A percentile compares a stretch with the other conserved stretches of the same genome.
phyloP scores from a whole-genome alignment of 2,888 invertebrate species.

The Xestobium rufovillosum region DNA sequence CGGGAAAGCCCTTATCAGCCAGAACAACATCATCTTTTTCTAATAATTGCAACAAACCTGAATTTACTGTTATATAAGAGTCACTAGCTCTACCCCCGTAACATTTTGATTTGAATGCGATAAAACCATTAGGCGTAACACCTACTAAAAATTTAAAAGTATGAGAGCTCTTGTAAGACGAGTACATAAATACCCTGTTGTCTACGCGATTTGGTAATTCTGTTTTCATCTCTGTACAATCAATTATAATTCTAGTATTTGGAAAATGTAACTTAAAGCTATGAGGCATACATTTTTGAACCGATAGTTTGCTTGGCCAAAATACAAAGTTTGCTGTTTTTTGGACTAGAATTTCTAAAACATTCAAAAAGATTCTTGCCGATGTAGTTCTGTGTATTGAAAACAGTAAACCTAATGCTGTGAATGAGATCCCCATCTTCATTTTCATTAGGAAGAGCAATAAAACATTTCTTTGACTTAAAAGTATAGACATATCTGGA shows the following conservation, averaged over 20 bases:
- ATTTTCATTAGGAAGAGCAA: background rate
- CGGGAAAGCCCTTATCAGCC: constrained; percentile 2
- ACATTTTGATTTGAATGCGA: background rate
- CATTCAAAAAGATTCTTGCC: background rate
- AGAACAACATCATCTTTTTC: constrained; percentile 2
- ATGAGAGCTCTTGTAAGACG: background rate
- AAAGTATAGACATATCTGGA: background rate
- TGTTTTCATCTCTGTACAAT: constrained; percentile 1
- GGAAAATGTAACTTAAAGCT: background rate
- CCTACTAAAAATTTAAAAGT: background rate
- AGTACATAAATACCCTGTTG: constrained; percentile 2
- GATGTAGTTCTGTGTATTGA: background rate
- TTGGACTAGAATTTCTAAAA: background rate
- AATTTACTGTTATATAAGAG: background rate
- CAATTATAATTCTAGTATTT: background rate
- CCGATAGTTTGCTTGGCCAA: background rate
- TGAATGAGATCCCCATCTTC: background rate
- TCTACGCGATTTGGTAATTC: constrained; percentile 1
- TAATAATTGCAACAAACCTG: background rate
- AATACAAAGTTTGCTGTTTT: background rate
- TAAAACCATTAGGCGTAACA: constrained; percentile 2
- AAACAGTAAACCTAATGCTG: constrained; percentile 2
- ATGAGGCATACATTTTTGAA: background rate
- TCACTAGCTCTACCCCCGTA: constrained; percentile 1
- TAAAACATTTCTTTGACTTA: background rate